Evolutionary conservation across 2,113 vertebrate genomes (phyloP).

Genomic region (Hippocampus abdominalis): DNA sequence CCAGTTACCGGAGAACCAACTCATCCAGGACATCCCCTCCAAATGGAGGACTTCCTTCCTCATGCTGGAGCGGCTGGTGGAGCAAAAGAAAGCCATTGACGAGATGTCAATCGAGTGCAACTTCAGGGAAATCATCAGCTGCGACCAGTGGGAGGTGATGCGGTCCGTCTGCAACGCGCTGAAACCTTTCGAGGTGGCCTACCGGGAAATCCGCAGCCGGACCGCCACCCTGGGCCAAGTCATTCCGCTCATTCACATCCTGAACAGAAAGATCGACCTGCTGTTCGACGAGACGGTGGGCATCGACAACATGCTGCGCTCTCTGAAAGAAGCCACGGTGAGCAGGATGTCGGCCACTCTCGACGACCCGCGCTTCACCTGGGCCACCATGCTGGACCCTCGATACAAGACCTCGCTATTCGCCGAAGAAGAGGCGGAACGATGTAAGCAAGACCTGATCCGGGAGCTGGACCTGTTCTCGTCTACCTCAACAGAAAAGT

Average conservation of each 20-base stretch:
- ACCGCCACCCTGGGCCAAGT: slow-evolving; percentile 91
- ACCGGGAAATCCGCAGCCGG: slow-evolving; percentile 87
- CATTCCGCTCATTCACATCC: slow-evolving; percentile 96
- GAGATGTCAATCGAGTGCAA: slow-evolving; percentile 90
- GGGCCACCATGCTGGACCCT: slow-evolving; percentile 94
- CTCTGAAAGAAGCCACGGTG: slow-evolving; percentile 90
- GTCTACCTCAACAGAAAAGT: slow-evolving; percentile 81
- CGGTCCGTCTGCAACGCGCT: slow-evolving; percentile 91
- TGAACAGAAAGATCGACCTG: slow-evolving; percentile 90
- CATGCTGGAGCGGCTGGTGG: slow-evolving; percentile 92
- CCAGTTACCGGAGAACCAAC: slow-evolving; percentile 83
- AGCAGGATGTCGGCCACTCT: slow-evolving; percentile 84
- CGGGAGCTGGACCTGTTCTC: slow-evolving; percentile 84
- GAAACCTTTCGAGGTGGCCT: slow-evolving; percentile 90
- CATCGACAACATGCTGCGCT: slow-evolving; percentile 94
- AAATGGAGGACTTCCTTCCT: slow-evolving; percentile 90
- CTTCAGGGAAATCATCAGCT: slow-evolving; percentile 92
- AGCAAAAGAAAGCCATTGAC: slow-evolving; percentile 89
- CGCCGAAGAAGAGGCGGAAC: slow-evolving; percentile 90
- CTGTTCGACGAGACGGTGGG: slow-evolving; percentile 94
- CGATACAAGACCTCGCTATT: slow-evolving; percentile 95
- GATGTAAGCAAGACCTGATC: slow-evolving; percentile 90
- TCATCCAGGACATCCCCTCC: slow-evolving; percentile 90
- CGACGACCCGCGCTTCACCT: slow-evolving; percentile 85
- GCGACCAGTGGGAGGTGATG: slow-evolving; percentile 98